Base-by-base conservation (phyloP, 2,888 invertebrate genomes). In the Sylvicola cinctus region DNA sequence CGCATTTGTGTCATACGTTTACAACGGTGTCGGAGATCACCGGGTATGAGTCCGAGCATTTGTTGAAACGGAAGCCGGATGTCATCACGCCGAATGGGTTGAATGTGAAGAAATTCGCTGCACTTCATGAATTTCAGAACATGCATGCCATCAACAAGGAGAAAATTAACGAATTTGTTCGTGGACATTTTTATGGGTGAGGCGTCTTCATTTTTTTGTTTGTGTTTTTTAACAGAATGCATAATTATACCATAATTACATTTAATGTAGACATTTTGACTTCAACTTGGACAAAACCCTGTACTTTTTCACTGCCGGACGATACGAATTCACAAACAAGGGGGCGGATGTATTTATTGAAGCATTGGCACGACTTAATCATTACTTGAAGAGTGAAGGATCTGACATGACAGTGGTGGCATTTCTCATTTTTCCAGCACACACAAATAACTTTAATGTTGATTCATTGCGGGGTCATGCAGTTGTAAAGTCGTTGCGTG, bases 141-240 rank as follows among this genome's bases (percentile, higher is more conserved):
- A 62, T 96, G 16, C 98, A 98, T 61, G 96, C 98, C 2, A 54
- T 87, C 29, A 79, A 88, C 37, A 98, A 98, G 55, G 96, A 98
- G 46, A 96, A 93, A 61, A 91, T 98, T 43, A 83, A 98, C 48
- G 91, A 96, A 51, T 98, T 99, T 53, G 75, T 95, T 0, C 68
- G 96, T 28, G 98, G 98, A 31, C 98, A 98, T 50, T 98, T 98
- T 55, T 91, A 98, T 60, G 98, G 98, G n/a, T n/a, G n/a, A n/a
- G n/a, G n/a, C n/a, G n/a, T n/a, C n/a, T n/a, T n/a, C n/a, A n/a
- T n/a, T n/a, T n/a, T n/a, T n/a, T n/a, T n/a, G n/a, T n/a, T n/a
- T n/a, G n/a, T n/a, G n/a, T n/a, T n/a, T n/a, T n/a, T n/a, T n/a
- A n/a, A n/a, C n/a, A n/a, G n/a, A n/a, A n/a, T n/a, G n/a, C n/a